A percentile compares a stretch with the other conserved stretches of the same genome.
Evolutionary conservation across 2,113 vertebrate species (phyloP).

Genomic region (Pedetes capensis): DNA sequence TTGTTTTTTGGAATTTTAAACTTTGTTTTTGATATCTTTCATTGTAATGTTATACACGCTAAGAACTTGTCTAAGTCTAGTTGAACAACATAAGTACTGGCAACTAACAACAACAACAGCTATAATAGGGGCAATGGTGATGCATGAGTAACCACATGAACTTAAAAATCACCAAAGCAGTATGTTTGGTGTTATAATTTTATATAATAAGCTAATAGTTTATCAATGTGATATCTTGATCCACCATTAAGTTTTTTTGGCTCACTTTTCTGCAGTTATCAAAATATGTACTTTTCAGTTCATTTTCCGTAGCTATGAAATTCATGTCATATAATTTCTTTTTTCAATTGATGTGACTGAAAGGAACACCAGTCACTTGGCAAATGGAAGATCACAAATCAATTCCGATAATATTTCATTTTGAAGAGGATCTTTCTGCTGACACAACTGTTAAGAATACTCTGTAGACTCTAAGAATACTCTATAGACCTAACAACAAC

Average conservation of each 20-base stretch:
- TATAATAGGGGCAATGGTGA: neutral
- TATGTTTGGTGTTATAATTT: neutral
- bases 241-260: neutral
- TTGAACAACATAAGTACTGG: neutral
- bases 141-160: neutral
- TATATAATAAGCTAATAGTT: neutral
- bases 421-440: neutral
- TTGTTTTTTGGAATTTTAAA: neutral
- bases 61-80: neutral
- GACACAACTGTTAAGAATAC: neutral
- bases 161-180: neutral
- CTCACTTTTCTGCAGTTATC: neutral
- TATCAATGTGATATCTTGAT: neutral
- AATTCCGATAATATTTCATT: slow-evolving; percentile 9
- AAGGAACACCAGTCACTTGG: neutral
- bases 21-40: neutral
- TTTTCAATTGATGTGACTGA: neutral
- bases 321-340: neutral
- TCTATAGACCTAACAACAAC: no score
- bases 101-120: no score
- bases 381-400: neutral
- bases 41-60: neutral
- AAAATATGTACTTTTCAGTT: neutral
- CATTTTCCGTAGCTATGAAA: neutral
- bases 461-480: neutral